phyloP scores from a whole-genome alignment of 2,113 vertebrate genomes.

The Madoqua kirkii region DNA sequence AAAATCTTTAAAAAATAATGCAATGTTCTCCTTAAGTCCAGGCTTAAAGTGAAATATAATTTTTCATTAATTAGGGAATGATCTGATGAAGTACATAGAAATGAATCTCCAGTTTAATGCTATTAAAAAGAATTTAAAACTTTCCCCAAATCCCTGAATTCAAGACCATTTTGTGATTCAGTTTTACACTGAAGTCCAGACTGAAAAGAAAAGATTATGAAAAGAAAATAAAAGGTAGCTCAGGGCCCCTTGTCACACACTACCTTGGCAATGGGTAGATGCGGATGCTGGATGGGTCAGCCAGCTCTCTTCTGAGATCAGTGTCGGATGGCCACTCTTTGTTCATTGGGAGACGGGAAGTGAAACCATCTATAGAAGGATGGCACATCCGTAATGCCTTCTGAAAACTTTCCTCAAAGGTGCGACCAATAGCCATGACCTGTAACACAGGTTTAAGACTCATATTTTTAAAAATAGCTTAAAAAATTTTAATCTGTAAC shows the following conservation, averaged over 20 bases:
- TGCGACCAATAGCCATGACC: constrained; percentile 97
- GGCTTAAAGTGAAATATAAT: background rate
- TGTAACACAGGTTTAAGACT: constrained; percentile 53
- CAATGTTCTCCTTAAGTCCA: background rate
- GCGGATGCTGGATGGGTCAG: constrained; percentile 90
- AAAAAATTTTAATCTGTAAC: background rate
- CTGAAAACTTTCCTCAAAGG: constrained; percentile 95
- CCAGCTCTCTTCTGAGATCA: constrained; percentile 87
- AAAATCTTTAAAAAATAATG: background rate
- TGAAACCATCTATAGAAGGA: constrained; percentile 91
- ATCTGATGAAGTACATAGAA: background rate
- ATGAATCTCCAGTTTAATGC: background rate
- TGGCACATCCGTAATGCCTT: constrained; percentile 97
- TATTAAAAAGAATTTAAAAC: background rate
- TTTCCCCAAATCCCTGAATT: background rate
- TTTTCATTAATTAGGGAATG: constrained; percentile 13
- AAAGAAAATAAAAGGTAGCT: background rate
- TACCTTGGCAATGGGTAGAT: constrained; percentile 95
- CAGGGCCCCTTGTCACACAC: background rate
- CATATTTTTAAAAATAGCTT: background rate
- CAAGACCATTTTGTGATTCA: background rate
- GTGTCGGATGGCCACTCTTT: constrained; percentile 85
- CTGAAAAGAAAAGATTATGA: background rate
- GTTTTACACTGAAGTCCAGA: background rate
- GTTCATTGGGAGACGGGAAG: constrained; percentile 89